Evolutionary conservation across 2,888 invertebrate species (phyloP), one percentile per base, ranked within the genome.

Genomic region (Drosophila nigricruria): DNA sequence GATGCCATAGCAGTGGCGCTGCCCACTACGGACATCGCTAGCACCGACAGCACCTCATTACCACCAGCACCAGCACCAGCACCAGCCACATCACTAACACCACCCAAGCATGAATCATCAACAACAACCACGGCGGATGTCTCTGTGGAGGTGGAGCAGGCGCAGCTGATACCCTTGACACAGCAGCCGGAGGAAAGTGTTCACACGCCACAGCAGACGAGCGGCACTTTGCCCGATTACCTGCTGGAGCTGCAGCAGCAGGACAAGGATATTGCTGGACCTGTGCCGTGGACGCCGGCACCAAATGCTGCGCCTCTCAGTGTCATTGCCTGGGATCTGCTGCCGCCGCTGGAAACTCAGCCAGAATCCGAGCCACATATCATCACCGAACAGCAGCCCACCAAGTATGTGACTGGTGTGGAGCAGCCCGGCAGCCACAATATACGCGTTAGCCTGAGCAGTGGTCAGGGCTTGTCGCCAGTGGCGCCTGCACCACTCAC

Each of bases 1-100:
- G 92, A 92, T 92, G 92, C 90, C 80, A 92, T 92, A 82, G 92
- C 91, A 57, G 93, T 92, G 85, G 92, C 90, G 65, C 75, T 87
- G 63, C 82, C 91, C 70, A 45, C 42, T 54, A 27, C 61, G 71
- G 82, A 73, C 45, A 64, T 45, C 69, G 58, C 18, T 57, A 65
- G 47, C 66, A 59, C 69, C 89, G 66, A 73, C 71, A 76, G 56
- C 72, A 73, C 66, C 54, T 79, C 70, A 87, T 79, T 67, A 50
- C 65, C 81, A 79, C 70, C 64, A 40, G 65, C 83, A 65, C 58
- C 63, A 64, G 81, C 77, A 70, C 79, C 63, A 64, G 81, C 77
- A 70, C 79, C 79, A 66, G 82, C 67, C 60, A 88, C 88, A 68
- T 88, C 74, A 85, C 71, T 85, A 90, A 88, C 90, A 77, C 84